Evolutionary conservation across 1,140 invertebrate species (phyloP), one percentile per base, ranked within the genome.

Genomic region (Calosoma granatense): DNA sequence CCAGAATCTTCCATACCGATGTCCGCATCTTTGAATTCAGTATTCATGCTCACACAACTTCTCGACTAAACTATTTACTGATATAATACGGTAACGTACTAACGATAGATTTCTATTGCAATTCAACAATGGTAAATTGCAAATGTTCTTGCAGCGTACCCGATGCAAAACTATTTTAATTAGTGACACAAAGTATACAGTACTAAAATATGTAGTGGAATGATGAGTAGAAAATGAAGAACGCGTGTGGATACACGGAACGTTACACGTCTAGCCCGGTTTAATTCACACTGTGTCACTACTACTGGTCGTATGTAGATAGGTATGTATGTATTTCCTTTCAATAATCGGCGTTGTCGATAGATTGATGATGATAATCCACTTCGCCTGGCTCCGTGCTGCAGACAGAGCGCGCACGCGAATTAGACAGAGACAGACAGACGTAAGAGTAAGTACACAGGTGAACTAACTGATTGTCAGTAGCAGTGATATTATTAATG

Each of bases 11-110:
- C 41, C 41, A 47, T 12, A 12, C 41, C 41, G 3, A 17, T 11
- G 41, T 47, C 41, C 17, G 41, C 41, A 47, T 47, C 41, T 17
- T 47, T 47, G 15, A 12, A 47, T 17, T 47, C 41, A 11, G 41
- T 47, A 47, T 47, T 47, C 41, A 47, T 47, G 41, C 41, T 47
- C 41, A 47, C 41, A 11, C 41, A 47, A 47, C 41, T 17, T 12
- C 9, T 17, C 17, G 6, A 47, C 4, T n/a, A 47, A 47, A 47
- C 9, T 30, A 30, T 30, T 30, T 30, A 30, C 26, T 30, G 26
- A 30, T 30, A 30, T 47, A 47, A 47, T 47, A 36, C 26, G 26
- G n/a, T 36, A 36, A 36, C n/a, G 6, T 36, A 36, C n/a, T n/a
- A n/a, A n/a, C n/a, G n/a, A n/a, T n/a, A n/a, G n/a, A n/a, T n/a